Base-by-base conservation (phyloP, 2,113 vertebrate genomes). In the Etheostoma cragini region DNA sequence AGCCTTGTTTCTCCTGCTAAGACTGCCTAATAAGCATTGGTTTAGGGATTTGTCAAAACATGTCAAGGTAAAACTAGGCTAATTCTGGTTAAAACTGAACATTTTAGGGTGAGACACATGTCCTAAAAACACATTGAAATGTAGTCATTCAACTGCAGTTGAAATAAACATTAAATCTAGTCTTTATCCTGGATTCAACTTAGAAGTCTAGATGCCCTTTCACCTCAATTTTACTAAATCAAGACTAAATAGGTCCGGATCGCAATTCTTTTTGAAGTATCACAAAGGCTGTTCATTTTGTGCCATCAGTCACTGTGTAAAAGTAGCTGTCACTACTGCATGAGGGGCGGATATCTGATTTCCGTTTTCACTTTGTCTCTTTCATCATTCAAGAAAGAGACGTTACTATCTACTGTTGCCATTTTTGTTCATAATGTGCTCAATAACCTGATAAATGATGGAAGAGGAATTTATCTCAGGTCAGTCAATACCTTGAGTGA, bases 361-460 rank as follows among this genome's bases (percentile, higher is more conserved):
- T 76, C 62, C 10, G 30, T 66, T 42, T 33, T 71, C 62, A 74
- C 67, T 71, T 81, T 19, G 80, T 83, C 74, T 74, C 38, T 53
- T 86, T 76, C 62, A 84, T 85, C 61, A 80, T 69, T 66, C 50
- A 54, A 42, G 77, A 42, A 19, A 57, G 42, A 56, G 58, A 76
- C 70, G 56, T 52, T 38, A 45, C 6, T 49, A 56, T 74, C 68
- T 22, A 13, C 63, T 52, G 58, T 14, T 56, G n/a, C 30, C 70
- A 19, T 58, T 66, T 62, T 21, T n/a, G 19, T 33, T 56, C 45
- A 54, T 78, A 33, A 65, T 17, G 42, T 8, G 22, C 71, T 81
- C 87, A 71, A 86, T 85, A 83, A 79, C 30, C 46, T 38, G 82
- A 81, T 69, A 21, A 72, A 70, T 81, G 77, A 88, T 75, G 52